Conservation (phyloP, 2,888 invertebrate species). For the Acrobasis consociella region DNA sequence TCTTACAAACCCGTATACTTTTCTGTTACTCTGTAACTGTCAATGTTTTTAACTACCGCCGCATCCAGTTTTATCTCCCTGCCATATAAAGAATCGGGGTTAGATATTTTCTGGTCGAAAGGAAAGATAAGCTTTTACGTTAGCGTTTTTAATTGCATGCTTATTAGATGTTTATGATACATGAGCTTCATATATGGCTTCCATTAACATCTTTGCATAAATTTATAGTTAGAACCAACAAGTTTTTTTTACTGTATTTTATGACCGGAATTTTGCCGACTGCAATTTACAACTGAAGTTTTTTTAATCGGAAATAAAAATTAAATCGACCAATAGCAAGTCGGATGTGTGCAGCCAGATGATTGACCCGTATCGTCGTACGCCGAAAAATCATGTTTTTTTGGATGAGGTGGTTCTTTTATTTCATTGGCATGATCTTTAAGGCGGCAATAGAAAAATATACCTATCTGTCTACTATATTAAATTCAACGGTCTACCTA, state of each 20-base stretch:
- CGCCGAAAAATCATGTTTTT: no score
- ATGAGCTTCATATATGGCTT: slow-evolving; percentile 9
- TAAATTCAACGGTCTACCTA: no score
- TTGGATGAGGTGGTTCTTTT: no score
- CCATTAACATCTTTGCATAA: slow-evolving; percentile 15
- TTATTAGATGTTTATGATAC: slow-evolving; percentile 16
- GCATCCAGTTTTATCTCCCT: slow-evolving; percentile 1
- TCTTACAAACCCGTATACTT: neutral
- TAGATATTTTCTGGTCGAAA: slow-evolving; percentile 16
- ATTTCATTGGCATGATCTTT: no score
- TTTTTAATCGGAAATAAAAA: no score
- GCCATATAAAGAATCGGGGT: slow-evolving; percentile 13
- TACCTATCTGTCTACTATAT: no score
- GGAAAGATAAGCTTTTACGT: slow-evolving; percentile 10
- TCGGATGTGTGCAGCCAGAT: no score
- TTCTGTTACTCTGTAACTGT: slow-evolving; percentile 1
- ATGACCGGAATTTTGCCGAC: neutral
- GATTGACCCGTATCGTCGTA: no score
- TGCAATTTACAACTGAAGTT: neutral
- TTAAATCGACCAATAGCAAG: no score
- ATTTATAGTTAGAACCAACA: slow-evolving; percentile 7
- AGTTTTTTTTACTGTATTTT: neutral
- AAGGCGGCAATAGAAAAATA: no score
- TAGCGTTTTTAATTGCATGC: slow-evolving; percentile 9
- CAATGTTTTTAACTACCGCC: neutral